Base-by-base conservation (phyloP, 2,888 invertebrate species). In the Diachrysia chrysitis region DNA sequence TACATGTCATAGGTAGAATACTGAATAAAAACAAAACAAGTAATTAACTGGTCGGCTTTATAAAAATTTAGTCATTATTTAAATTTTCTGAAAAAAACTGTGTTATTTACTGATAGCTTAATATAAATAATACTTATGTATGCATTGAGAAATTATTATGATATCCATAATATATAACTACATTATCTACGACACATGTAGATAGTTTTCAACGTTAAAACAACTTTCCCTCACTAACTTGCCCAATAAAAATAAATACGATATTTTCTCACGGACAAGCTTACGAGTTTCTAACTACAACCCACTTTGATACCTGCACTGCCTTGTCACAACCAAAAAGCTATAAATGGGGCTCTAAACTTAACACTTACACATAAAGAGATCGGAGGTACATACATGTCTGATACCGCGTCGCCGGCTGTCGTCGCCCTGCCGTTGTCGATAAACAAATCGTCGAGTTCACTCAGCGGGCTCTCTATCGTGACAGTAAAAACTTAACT, bases 401-500 rank as follows among this genome's bases (percentile, higher is more conserved):
- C 87, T 87, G 93, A 93, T 93, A 94, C 86, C 86, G 82, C 85
- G 87, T 87, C 90, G 87, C 86, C 84, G 91, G 80, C 89, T 94
- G 94, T 94, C 93, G 92, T 89, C 94, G 90, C 92, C 84, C 90
- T 86, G 86, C 78, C 85, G 83, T 78, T 82, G 85, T 84, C 90
- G 93, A 94, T 95, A 94, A 93, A 93, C 93, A 92, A 93, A 92
- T 92, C 92, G 89, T 88, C 87, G 89, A 87, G 86, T 89, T 86
- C 88, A 92, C 91, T 92, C 89, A 88, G 85, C 87, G 83, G 82
- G 83, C 82, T 91, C 91, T 90, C 89, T 94, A 93, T 94, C 93
- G 89, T 89, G 92, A 88, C 89, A 87, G 87, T 94, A 93, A 94
- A 94, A 94, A 89, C 88, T 93, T 93, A 94, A 94, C 93, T 94